Evolutionary conservation across 2,888 invertebrate genomes (phyloP).

Genomic region (Orthosia gracilis): DNA sequence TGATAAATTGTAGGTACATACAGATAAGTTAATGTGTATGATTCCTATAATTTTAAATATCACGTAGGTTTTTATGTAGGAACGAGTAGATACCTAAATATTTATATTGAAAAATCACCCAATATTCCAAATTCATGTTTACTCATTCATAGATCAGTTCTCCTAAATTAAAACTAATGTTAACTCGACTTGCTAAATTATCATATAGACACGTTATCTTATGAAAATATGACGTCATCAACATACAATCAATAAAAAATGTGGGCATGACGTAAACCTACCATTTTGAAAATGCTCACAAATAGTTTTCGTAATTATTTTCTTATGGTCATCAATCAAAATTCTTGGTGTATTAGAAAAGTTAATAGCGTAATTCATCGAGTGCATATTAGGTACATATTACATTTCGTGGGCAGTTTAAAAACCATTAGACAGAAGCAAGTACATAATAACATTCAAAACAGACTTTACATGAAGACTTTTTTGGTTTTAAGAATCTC

Average conservation of each 20-base stretch:
- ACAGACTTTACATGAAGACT: too few species aligned
- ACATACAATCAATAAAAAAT: background rate
- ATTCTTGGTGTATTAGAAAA: background rate
- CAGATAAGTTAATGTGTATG: background rate
- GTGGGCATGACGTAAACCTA: background rate
- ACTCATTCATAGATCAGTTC: background rate
- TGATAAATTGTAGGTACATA: background rate
- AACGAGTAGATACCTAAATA: background rate
- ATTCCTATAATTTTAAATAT: background rate
- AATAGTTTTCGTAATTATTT: background rate
- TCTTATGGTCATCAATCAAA: background rate
- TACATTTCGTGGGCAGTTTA: background rate
- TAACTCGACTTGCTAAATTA: background rate
- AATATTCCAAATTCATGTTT: background rate
- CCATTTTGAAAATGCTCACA: too few species aligned
- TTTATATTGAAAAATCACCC: background rate
- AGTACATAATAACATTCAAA: background rate
- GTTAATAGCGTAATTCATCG: background rate
- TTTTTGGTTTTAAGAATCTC: background rate
- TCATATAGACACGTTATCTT: background rate
- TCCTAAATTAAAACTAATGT: background rate
- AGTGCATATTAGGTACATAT: background rate
- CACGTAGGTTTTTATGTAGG: too few species aligned
- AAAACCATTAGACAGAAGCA: background rate
- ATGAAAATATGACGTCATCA: slow-evolving; percentile 14